Conservation (phyloP, 2,113 vertebrate species). For the Ciconia maguari region DNA sequence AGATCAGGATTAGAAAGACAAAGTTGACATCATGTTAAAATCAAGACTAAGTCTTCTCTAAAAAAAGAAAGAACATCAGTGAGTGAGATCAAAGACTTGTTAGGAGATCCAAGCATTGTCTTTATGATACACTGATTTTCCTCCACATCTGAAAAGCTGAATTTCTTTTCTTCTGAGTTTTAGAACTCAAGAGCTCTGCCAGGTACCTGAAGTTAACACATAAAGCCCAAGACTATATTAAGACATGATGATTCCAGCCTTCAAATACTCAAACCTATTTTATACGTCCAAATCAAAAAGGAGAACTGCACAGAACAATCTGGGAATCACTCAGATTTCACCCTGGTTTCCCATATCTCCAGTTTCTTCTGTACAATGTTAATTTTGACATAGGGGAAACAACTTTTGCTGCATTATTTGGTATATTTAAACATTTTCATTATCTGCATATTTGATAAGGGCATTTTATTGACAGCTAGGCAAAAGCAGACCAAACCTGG, state of each 20-base stretch:
- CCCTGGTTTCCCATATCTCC: not conserved
- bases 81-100: not conserved
- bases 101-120: not conserved
- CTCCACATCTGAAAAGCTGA: not conserved
- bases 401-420: not conserved
- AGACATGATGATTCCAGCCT: not conserved
- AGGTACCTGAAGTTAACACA: not conserved
- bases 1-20: not conserved
- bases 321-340: not conserved
- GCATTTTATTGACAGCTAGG: not conserved
- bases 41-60: not conserved
- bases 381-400: not conserved
- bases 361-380: not conserved
- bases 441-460: not conserved
- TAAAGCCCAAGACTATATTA: not conserved
- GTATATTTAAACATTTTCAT: not conserved
- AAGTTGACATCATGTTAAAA: not conserved
- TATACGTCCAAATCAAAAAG: not conserved
- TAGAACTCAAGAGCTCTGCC: not conserved
- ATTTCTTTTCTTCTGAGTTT: not conserved
- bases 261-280: not conserved
- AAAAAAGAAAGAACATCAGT: not conserved
- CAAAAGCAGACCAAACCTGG: not conserved
- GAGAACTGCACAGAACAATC: not conserved
- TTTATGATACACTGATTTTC: not conserved